Conservation (phyloP, 1,140 invertebrate species). For the Bombus huntii region DNA sequence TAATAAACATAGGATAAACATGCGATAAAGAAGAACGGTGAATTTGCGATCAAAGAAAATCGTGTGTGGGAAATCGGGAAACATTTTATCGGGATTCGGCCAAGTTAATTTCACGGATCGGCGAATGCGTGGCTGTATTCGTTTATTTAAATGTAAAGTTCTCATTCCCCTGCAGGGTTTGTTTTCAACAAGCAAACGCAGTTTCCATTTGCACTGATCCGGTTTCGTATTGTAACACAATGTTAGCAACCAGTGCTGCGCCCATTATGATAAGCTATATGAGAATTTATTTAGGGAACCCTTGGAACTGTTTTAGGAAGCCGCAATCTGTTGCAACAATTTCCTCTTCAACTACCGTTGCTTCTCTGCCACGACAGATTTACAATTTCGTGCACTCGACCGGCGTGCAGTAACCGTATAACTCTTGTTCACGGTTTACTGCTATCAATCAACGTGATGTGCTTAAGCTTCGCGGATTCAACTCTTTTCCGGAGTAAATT, state of each 20-base stretch:
- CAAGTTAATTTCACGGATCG: slow-evolving; percentile 20
- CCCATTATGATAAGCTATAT: background rate
- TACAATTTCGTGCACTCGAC: slow-evolving; percentile 15
- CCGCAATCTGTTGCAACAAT: slow-evolving; percentile 44
- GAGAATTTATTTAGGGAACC: slow-evolving; percentile 33
- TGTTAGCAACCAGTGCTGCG: background rate
- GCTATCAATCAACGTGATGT: background rate
- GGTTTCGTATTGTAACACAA: background rate
- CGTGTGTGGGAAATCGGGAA: background rate
- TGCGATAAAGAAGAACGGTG: background rate
- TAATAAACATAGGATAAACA: background rate
- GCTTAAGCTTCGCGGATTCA: background rate
- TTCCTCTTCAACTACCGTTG: background rate
- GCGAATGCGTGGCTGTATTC: background rate
- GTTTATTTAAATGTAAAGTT: slow-evolving; percentile 27
- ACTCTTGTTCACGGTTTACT: background rate
- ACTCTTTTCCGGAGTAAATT: background rate
- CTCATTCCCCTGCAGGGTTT: no score
- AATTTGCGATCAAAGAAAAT: background rate
- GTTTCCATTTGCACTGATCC: background rate
- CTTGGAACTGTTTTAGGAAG: slow-evolving; percentile 32
- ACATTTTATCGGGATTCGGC: background rate
- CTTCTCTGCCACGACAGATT: background rate
- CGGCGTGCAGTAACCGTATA: background rate
- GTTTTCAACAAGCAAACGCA: slow-evolving; percentile 23